A percentile compares a stretch with the other conserved stretches of the same genome.
Evolutionary conservation across 1,140 invertebrate genomes (phyloP).

Genomic region (Drosophila insularis): DNA sequence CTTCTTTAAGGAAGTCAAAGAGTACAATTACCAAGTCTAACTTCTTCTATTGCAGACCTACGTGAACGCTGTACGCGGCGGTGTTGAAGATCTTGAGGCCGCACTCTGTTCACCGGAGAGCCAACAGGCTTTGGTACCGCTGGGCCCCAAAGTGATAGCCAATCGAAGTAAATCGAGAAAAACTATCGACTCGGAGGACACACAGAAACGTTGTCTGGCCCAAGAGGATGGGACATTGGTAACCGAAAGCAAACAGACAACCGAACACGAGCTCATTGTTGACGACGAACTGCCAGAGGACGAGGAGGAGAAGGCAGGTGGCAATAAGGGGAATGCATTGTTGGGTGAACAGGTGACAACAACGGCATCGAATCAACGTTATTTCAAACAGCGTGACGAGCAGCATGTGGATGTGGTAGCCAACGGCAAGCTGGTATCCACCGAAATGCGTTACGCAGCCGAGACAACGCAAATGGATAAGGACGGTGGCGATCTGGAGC

Average conservation of each 20-base stretch:
- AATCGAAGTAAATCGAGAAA: constrained; percentile 90
- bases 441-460: constrained; percentile 90
- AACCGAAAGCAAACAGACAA: constrained; percentile 90
- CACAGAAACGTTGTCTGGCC: constrained; percentile 85
- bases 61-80: constrained; percentile 87
- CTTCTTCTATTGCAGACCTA: constrained; percentile 85
- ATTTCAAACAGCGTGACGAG: constrained; percentile 86
- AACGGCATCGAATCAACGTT: constrained; percentile 75
- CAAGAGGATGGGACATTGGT: constrained; percentile 91
- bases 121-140: constrained; percentile 84
- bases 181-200: constrained; percentile 92
- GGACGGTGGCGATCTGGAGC: constrained; percentile 85
- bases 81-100: constrained; percentile 87
- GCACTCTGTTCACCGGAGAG: constrained; percentile 85
- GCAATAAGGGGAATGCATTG: constrained; percentile 83
- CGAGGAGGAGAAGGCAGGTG: constrained; percentile 83
- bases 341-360: constrained; percentile 64
- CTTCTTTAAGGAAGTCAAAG: neutral
- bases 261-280: constrained; percentile 92
- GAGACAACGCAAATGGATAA: constrained; percentile 89
- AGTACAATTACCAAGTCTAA: constrained; percentile 9
- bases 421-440: constrained; percentile 88
- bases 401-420: constrained; percentile 90
- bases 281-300: constrained; percentile 87
- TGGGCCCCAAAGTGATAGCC: constrained; percentile 88